Evolutionary conservation across 1,140 invertebrate genomes (phyloP).

Genomic region (Pseudomyrmex dendroicus): DNA sequence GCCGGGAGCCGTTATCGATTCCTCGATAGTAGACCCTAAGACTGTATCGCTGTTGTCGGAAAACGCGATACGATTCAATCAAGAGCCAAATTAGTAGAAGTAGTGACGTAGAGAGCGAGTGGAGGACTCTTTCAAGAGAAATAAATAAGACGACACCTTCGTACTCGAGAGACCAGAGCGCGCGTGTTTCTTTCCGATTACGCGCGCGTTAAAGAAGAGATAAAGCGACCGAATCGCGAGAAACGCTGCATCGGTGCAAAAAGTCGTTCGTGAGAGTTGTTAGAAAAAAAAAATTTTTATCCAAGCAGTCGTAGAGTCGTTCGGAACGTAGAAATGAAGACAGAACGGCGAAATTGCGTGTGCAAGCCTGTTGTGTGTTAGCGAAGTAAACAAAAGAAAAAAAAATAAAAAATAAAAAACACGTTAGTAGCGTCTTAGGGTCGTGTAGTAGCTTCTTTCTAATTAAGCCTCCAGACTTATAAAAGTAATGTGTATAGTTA

Average conservation of each 20-base stretch:
- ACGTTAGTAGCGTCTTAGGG: conserved; percentile 75
- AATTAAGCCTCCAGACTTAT: conserved; percentile 70
- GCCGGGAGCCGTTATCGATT: conserved; percentile 5
- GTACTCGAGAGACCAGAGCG: conserved; percentile 15
- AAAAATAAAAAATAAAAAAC: conserved; percentile 13
- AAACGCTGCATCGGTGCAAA: conserved; percentile 4
- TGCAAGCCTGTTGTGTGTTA: conserved; percentile 21
- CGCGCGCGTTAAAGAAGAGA: conserved; percentile 16
- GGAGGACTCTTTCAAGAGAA: background rate
- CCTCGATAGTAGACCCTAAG: background rate
- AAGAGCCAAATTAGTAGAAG: conserved; percentile 20
- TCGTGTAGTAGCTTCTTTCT: conserved; percentile 77
- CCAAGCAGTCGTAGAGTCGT: conserved; percentile 62
- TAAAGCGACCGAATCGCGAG: background rate
- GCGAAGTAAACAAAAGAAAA: conserved; percentile 63
- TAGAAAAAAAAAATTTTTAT: conserved; percentile 33
- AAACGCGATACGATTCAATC: conserved; percentile 9
- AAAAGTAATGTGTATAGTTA: conserved; percentile 78
- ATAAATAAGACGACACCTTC: conserved; percentile 1
- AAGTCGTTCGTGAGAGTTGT: conserved; percentile 12
- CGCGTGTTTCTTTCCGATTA: conserved; percentile 37
- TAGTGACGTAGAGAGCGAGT: background rate
- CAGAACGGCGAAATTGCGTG: background rate
- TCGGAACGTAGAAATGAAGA: background rate
- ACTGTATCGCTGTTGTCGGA: conserved; percentile 18